Conservation (phyloP, 1,140 invertebrate species). For the Drosophila cardini region DNA sequence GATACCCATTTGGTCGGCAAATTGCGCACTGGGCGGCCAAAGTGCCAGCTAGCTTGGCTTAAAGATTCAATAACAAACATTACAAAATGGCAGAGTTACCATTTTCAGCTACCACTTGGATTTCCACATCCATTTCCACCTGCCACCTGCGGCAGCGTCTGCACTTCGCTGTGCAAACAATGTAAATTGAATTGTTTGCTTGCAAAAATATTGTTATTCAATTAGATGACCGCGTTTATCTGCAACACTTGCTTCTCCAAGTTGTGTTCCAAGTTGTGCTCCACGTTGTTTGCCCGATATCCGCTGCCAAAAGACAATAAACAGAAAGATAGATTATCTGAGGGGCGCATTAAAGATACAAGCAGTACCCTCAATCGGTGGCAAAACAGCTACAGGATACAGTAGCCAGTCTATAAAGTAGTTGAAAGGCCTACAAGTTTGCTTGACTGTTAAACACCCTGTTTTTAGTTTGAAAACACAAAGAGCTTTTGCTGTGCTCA, state of each 20-base stretch:
- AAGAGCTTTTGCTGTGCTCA: too few relatives aligned
- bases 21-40: constrained; percentile 51
- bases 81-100: constrained; percentile 16
- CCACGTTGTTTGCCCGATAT: constrained; percentile 5
- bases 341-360: too few relatives aligned
- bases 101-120: neutral
- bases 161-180: constrained; percentile 51
- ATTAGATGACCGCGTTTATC: constrained; percentile 50
- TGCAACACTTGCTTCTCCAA: neutral
- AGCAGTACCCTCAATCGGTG: too few relatives aligned
- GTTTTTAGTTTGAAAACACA: too few relatives aligned
- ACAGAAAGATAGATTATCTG: neutral
- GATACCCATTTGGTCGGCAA: constrained; percentile 54
- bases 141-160: constrained; percentile 47
- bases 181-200: constrained; percentile 71
- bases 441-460: too few relatives aligned
- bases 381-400: too few relatives aligned
- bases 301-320: constrained; percentile 34
- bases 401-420: too few relatives aligned
- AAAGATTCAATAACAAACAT: constrained; percentile 46
- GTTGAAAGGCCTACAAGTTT: too few relatives aligned
- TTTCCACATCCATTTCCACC: neutral
- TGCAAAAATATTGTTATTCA: constrained; percentile 74
- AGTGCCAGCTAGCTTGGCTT: constrained; percentile 55
- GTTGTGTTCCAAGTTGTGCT: constrained; percentile 11